These are phyloP conservation scores for Casuarius casuarius DNA, from an alignment of 2,113 vertebrate genomes.

Conservation along the genomic window DNA sequence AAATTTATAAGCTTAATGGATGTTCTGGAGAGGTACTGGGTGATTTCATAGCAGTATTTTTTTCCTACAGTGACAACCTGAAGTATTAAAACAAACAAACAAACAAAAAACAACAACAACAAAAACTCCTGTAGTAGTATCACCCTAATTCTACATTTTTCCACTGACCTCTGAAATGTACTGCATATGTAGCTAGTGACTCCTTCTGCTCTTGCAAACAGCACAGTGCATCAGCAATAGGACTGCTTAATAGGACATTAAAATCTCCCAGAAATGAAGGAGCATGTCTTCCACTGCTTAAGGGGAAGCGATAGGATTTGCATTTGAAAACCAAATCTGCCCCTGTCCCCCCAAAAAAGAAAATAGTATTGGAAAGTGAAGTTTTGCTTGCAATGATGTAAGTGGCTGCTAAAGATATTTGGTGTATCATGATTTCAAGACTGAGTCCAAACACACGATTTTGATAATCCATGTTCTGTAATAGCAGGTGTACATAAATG, in stretches of 20 bases:
- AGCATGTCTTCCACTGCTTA: background rate
- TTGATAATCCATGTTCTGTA: background rate
- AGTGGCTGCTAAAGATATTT: background rate
- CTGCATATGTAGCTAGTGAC: background rate
- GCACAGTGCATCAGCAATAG: background rate
- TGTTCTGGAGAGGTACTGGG: background rate
- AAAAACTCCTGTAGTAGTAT: background rate
- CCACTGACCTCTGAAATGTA: background rate
- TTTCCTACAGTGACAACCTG: background rate
- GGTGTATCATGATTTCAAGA: background rate
- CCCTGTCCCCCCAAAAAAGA: background rate
- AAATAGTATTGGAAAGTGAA: background rate
- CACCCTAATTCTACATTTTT: background rate
- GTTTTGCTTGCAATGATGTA: background rate
- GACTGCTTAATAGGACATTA: background rate
- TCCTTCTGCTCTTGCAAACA: background rate
- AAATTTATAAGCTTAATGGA: background rate
- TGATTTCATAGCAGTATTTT: background rate
- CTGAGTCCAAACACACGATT: background rate
- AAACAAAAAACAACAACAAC: no score
- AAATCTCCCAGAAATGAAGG: background rate
- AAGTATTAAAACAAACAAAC: no score
- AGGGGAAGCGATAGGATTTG: background rate
- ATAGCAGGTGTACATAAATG: slow-evolving; percentile 10
- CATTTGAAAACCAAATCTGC: background rate